A percentile compares a stretch with the other conserved stretches of the same genome.
Evolutionary conservation across 1,140 invertebrate species (phyloP).

Genomic region (Caenorhabditis remanei): DNA sequence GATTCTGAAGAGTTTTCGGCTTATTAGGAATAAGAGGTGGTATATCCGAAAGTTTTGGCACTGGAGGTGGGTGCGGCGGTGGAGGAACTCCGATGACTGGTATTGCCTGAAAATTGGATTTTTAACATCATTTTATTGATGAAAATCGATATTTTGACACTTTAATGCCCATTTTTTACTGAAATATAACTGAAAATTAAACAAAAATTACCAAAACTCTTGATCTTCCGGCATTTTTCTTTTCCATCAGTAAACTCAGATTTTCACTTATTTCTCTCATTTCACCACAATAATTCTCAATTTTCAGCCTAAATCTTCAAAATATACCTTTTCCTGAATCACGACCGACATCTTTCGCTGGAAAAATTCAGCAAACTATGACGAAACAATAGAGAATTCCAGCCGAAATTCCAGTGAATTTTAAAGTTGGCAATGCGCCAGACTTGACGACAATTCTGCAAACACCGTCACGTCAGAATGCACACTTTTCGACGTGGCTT

Average conservation of each 20-base stretch:
- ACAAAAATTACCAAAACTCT: no score
- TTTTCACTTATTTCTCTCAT: no score
- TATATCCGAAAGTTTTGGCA: background rate
- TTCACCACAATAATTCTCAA: no score
- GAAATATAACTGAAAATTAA: no score
- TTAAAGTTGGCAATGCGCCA: background rate
- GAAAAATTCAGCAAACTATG: background rate
- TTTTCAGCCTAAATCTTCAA: no score
- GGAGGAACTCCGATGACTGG: background rate
- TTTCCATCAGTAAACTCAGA: no score
- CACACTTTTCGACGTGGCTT: conserved; percentile 24
- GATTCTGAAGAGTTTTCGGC: background rate
- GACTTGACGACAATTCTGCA: conserved; percentile 9
- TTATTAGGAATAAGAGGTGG: background rate
- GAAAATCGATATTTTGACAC: background rate
- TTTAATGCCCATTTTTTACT: background rate
- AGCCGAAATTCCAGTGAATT: background rate
- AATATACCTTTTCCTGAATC: background rate
- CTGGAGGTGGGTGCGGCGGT: background rate
- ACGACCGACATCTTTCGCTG: background rate
- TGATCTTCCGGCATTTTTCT: no score
- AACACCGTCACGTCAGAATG: conserved; percentile 3
- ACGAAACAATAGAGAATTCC: background rate
- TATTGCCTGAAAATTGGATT: background rate
- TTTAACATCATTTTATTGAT: background rate